These are phyloP conservation scores for Conger conger DNA, from an alignment of 2,113 vertebrate genomes.

Conservation along the genomic window DNA sequence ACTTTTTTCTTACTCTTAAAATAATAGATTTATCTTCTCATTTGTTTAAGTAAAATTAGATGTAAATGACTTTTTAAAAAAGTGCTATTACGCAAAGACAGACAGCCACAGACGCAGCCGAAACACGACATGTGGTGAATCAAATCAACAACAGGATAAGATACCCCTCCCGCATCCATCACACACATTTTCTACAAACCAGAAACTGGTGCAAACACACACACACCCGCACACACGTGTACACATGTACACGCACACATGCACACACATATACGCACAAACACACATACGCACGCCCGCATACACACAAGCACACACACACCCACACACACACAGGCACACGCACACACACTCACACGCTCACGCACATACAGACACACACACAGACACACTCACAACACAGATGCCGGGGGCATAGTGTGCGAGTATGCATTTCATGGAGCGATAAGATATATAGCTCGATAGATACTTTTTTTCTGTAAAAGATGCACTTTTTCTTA, in stretches of 20 bases:
- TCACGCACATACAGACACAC: constrained; percentile 38
- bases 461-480: constrained; percentile 70
- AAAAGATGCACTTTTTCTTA: constrained; percentile 77
- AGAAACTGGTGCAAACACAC: constrained; percentile 46
- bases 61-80: constrained; percentile 70
- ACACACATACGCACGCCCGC: constrained; percentile 10
- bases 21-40: constrained; percentile 76
- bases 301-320: neutral
- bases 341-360: constrained; percentile 12
- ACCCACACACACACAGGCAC: constrained; percentile 33
- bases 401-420: constrained; percentile 57
- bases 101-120: constrained; percentile 72
- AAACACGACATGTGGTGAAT: constrained; percentile 69
- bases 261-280: constrained; percentile 16
- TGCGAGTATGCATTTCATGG: constrained; percentile 64
- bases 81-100: constrained; percentile 75
- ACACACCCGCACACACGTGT: constrained; percentile 31
- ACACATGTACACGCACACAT: constrained; percentile 35
- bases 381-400: constrained; percentile 41
- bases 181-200: constrained; percentile 56
- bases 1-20: constrained; percentile 78
- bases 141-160: constrained; percentile 65
- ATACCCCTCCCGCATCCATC: constrained; percentile 40
- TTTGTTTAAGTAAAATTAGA: constrained; percentile 79
- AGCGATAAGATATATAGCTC: constrained; percentile 64